phyloP scores from a whole-genome alignment of 2,113 vertebrate genomes.

The Pardalotus punctatus region DNA sequence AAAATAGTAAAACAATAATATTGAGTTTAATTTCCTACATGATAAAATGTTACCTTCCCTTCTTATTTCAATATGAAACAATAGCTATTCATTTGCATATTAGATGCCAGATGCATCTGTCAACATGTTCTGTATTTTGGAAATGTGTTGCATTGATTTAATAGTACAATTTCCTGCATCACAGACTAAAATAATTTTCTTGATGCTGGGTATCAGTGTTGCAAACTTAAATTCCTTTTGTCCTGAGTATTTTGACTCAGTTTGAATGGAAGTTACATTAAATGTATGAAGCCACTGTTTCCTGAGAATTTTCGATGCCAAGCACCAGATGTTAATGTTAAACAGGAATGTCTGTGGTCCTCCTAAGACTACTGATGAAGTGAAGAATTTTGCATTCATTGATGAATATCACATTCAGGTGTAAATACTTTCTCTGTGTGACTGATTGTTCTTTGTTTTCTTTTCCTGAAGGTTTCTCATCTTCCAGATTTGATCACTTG shows the following conservation, averaged over 20 bases:
- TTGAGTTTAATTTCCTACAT: background rate
- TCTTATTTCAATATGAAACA: background rate
- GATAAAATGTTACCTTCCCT: background rate
- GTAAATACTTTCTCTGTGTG: constrained; percentile 25
- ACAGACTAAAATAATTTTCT: background rate
- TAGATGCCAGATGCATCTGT: background rate
- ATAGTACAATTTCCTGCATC: background rate
- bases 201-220: background rate
- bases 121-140: background rate
- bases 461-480: background rate
- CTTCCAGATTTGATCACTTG: constrained; percentile 19
- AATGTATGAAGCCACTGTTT: constrained; percentile 64
- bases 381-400: constrained; percentile 51
- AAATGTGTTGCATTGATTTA: background rate
- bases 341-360: constrained; percentile 62
- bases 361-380: constrained; percentile 17
- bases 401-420: constrained; percentile 43
- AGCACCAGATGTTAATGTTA: constrained; percentile 59
- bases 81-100: background rate
- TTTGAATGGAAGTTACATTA: constrained; percentile 62
- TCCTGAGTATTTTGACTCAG: constrained; percentile 37
- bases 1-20: background rate
- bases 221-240: background rate
- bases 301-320: constrained; percentile 69
- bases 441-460: background rate